Conservation (phyloP, 1,140 invertebrate genomes). For the Drosophila pseudoobscura region DNA sequence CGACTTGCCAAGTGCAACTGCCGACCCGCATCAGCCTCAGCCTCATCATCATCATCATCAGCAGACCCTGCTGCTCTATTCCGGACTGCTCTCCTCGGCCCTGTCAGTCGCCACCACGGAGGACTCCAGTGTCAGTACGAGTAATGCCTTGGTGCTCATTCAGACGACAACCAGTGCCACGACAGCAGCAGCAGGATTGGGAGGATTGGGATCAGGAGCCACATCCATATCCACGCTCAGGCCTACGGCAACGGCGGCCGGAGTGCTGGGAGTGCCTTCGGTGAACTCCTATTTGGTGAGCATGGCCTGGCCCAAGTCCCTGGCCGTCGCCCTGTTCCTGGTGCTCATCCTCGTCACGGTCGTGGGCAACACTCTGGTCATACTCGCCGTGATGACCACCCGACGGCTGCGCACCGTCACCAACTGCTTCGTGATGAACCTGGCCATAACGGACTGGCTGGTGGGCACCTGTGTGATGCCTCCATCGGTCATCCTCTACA, state of each 20-base stretch:
- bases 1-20: background rate
- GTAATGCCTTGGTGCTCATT: slow-evolving; percentile 16
- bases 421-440: slow-evolving; percentile 96
- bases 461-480: slow-evolving; percentile 98
- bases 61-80: slow-evolving; percentile 15
- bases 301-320: slow-evolving; percentile 71
- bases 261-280: slow-evolving; percentile 24
- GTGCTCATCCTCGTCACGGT: slow-evolving; percentile 87
- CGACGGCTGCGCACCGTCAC: slow-evolving; percentile 95
- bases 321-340: slow-evolving; percentile 83
- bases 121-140: slow-evolving; percentile 1
- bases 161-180: slow-evolving; percentile 14
- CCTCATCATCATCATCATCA: slow-evolving; percentile 6
- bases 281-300: slow-evolving; percentile 64
- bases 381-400: slow-evolving; percentile 94
- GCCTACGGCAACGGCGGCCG: background rate
- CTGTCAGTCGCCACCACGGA: slow-evolving; percentile 11
- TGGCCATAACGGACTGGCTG: slow-evolving; percentile 95
- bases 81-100: slow-evolving; percentile 25
- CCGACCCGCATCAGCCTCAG: background rate
- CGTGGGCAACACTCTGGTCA: slow-evolving; percentile 95
- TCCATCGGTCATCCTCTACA: slow-evolving; percentile 90
- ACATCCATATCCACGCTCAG: slow-evolving; percentile 1
- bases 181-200: background rate
- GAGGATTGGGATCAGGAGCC: background rate